Evolutionary conservation across 1,140 invertebrate species (phyloP).

Genomic region (Protaetia brevitarsis): DNA sequence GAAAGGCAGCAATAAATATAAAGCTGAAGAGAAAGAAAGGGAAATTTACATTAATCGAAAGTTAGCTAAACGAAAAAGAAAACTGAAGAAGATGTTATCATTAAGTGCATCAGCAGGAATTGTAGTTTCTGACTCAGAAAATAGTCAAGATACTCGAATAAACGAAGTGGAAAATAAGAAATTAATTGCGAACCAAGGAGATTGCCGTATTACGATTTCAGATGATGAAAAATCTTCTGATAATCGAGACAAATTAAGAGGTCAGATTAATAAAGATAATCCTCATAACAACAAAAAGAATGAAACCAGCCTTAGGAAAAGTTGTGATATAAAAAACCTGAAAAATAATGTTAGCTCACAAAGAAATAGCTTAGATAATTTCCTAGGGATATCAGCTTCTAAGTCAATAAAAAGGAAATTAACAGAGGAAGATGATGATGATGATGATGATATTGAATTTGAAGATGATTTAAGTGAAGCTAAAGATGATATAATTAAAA

Average conservation of each 20-base stretch:
- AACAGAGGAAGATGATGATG: not conserved
- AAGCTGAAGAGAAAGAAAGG: constrained; percentile 52
- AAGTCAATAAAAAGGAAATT: not conserved
- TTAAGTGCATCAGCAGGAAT: not conserved
- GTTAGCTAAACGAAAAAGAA: constrained; percentile 56
- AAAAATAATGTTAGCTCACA: not conserved
- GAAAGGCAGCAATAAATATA: constrained; percentile 55
- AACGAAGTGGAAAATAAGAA: not conserved
- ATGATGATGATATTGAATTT: not conserved
- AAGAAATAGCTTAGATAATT: not conserved
- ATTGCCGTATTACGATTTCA: not conserved
- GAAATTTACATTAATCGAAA: constrained; percentile 54
- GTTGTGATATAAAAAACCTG: not conserved
- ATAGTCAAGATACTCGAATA: not conserved
- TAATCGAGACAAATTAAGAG: too few relatives aligned
- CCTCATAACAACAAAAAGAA: not conserved
- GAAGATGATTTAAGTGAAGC: not conserved
- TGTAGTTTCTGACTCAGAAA: not conserved
- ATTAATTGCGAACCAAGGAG: not conserved
- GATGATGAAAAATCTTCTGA: too few relatives aligned
- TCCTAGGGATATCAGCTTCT: not conserved
- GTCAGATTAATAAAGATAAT: too few relatives aligned
- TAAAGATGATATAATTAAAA: constrained; percentile 1
- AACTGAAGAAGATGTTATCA: constrained; percentile 52
- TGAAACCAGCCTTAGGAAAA: not conserved